Evolutionary conservation across 2,888 invertebrate genomes (phyloP), one percentile per base, ranked within the genome.

Genomic region (Tuta absoluta): DNA sequence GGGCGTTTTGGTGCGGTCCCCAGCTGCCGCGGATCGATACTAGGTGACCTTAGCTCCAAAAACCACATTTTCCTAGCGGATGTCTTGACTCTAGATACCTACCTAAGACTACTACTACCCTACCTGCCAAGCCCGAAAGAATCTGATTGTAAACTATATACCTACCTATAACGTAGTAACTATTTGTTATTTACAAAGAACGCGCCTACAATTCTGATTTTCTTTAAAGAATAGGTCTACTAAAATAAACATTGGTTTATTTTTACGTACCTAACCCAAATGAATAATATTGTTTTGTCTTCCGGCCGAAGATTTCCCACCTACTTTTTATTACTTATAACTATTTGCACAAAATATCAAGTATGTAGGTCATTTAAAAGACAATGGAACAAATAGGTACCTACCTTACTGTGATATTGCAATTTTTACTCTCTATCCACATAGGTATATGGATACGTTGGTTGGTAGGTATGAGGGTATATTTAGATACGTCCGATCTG

Each of bases 21-120:
- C 83, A 83, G 84, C 82, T 83, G 79, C 79, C 81, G 80, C 82
- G 82, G 87, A 89, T 90, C 89, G 84, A 90, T 89, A 87, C 75
- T 68, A 75, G 74, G 79, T 80, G 87, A 86, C 85, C 85, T 86
- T 85, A 86, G 81, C 73, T 79, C 79, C 79, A 72, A 77, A 76
- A 75, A 70, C 74, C 75, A 79, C 68, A 68, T 70, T 61, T 61
- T 33, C 33, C 14, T 58, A 17, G 58, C 37, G 38, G 58, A 58
- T 58, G 33, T 58, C 38, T 58, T 58, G 38, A 57, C 23, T 58
- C 8, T 33, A 33, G 28, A 10, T 14, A 24, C 24, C 14, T 14
- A n/a, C 14, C 53, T 56, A 23, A 28, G 24, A n/a, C 14, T 56
- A 14, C n/a, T n/a, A n/a, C 14, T 53, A 21, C 8, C n/a, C 23